Evolutionary conservation across 2,888 invertebrate genomes (phyloP).

Genomic region (Alloplasta piceator): DNA sequence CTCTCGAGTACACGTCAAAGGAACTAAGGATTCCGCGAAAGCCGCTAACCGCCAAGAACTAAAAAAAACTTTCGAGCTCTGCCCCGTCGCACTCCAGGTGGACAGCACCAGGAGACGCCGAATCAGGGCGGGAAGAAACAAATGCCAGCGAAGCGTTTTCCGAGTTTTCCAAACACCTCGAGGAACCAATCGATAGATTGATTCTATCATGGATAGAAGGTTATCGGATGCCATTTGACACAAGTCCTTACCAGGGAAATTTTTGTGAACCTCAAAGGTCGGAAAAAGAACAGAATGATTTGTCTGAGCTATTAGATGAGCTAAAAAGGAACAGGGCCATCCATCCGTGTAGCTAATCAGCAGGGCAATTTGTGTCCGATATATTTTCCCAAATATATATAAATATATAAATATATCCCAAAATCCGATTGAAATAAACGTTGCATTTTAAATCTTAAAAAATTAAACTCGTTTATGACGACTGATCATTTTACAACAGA

Average conservation of each 20-base stretch:
- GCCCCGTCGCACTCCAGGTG: constrained; percentile 33
- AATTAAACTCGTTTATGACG: constrained; percentile 21
- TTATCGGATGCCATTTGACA: constrained; percentile 54
- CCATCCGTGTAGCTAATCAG: constrained; percentile 24
- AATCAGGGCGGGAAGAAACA: constrained; percentile 29
- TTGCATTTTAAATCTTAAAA: constrained; percentile 25
- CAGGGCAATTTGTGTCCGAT: constrained; percentile 28
- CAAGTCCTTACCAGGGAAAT: constrained; percentile 18
- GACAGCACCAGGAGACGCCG: constrained; percentile 5
- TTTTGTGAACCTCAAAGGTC: constrained; percentile 1
- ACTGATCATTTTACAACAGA: constrained; percentile 49
- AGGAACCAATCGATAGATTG: constrained; percentile 22
- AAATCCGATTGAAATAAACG: constrained; percentile 33
- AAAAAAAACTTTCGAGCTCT: constrained; percentile 59
- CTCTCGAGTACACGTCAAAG: constrained; percentile 34
- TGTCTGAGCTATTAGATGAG: neutral
- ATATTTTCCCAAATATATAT: constrained; percentile 33
- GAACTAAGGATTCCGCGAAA: constrained; percentile 36
- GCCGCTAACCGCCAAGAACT: neutral
- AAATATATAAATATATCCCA: no score
- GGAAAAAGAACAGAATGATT: constrained; percentile 10
- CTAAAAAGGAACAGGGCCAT: constrained; percentile 42
- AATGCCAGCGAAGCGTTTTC: neutral
- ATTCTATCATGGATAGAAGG: constrained; percentile 53
- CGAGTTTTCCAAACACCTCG: constrained; percentile 15